Base-by-base conservation (phyloP, 2,888 invertebrate species). In the Hecatera dysodea region DNA sequence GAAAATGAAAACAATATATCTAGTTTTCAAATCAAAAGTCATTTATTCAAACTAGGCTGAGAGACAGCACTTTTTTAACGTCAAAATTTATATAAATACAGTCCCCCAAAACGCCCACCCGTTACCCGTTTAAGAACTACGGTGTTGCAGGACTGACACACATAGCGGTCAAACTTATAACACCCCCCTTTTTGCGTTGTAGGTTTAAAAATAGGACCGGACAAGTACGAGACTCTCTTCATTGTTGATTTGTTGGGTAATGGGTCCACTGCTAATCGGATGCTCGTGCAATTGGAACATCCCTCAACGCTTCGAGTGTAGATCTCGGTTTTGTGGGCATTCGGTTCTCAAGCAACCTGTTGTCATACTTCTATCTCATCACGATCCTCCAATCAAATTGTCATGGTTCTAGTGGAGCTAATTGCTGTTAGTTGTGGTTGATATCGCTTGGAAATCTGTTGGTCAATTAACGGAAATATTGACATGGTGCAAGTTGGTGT, bases 361-460 rank as follows among this genome's bases (percentile, higher is more conserved):
- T 72, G 73, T 57, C 59, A 63, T 55, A 80, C 66, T 44, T 63
- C 22, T 59, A 77, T 63, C 33, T 33, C 59, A 75, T 75, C 75
- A 74, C 80, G 63, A 56, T 67, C 52, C 22, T 56, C 75, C 46
- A 77, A 77, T 67, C 67, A 75, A 64, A 74, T 67, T 44, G 53
- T 63, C 75, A 77, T 60, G 80, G 80, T 64, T 36, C 39, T 64
- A 56, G 60, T 67, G 67, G 17, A 75, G 22, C 46, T 56, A 64
- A 72, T 75, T 11, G 67, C 33, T 29, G 5, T 75, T 77, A 29
- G 64, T 75, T 77, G 44, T 57, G 56, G 80, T 75, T 66, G 64
- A 61, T 66, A 66, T 48, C 36, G 48, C 57, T 7, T 73, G 36
- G 27, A 59, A 62, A 59, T 53, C 50, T 79, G n/a, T 62, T 57